Base-by-base conservation (phyloP, 2,113 vertebrate species). In the Phyllopteryx taeniolatus region DNA sequence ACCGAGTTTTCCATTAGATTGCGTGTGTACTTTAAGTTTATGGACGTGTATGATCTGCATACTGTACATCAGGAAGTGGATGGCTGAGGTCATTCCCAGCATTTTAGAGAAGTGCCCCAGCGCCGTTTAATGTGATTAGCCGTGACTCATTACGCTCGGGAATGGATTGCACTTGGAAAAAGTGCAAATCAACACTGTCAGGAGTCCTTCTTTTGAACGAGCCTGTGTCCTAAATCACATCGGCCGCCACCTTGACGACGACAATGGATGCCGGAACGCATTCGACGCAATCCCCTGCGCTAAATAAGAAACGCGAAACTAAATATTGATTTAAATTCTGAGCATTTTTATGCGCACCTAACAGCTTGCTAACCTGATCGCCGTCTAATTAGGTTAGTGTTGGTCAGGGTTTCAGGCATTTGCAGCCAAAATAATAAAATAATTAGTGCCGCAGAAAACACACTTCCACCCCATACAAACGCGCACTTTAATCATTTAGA, bases 1-100 rank as follows among this genome's bases (percentile, higher is more conserved):
- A 65, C 12, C 85, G 77, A 90, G 82, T 83, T 85, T 91, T 91
- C 79, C 83, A 90, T 91, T 88, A 90, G 79, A 31, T 67, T 75
- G 68, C 68, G 70, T 62, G 68, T 69, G 39, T 67, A 65, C 65
- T 53, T 44, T 59, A 56, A 59, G 67, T 51, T 44, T 64, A 57
- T 73, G 67, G 62, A 15, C 14, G 43, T 72, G 42, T 60, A 67
- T 65, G 56, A 62, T 67, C 19, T 49, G 67, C 68, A 59, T 64
- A 72, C 56, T 76, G 47, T 64, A 71, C 62, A 80, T 72, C 75
- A 75, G 62, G 65, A 53, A 73, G 51, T 5, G 15, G 70, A 54
- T 59, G 57, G 53, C 47, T 81, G 75, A 85, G 82, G 77, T 84
- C 72, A 81, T 83, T 79, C 72, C 49, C 67, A 77, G 81, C 44